Percentiles rank a stretch among this genome's conserved stretches.
Evolutionary conservation across 2,113 vertebrate species (phyloP).

Genomic region (Neoarius graeffei): DNA sequence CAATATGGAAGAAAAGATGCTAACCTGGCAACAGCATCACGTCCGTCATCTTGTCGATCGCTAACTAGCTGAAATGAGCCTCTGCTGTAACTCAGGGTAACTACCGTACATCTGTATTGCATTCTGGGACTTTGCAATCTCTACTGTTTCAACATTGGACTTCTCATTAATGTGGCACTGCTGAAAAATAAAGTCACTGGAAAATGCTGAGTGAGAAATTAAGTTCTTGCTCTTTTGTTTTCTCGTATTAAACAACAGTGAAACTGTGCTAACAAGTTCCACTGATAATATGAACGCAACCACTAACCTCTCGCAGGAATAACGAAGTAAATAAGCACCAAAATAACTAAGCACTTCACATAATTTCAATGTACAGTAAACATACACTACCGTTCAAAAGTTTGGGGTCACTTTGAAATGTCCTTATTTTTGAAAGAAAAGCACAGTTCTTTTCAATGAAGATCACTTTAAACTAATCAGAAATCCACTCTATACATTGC

Average conservation of each 20-base stretch:
- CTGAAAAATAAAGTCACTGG: neutral
- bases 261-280: neutral
- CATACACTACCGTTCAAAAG: too few species aligned
- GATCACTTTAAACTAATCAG: too few species aligned
- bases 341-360: neutral
- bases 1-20: neutral
- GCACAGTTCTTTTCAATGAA: too few species aligned
- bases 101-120: neutral
- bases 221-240: neutral
- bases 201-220: neutral
- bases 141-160: neutral
- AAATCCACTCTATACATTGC: too few species aligned
- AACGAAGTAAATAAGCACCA: neutral
- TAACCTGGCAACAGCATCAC: neutral
- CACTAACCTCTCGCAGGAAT: neutral
- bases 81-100: neutral
- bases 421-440: too few species aligned
- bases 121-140: neutral
- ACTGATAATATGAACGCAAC: neutral
- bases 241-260: neutral
- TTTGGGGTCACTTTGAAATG: too few species aligned
- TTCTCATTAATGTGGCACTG: neutral
- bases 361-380: neutral
- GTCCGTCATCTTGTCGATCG: neutral
- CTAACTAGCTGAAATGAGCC: neutral